Conservation (phyloP, 2,797 vertebrate species). For the Diplodus puntazzo region DNA sequence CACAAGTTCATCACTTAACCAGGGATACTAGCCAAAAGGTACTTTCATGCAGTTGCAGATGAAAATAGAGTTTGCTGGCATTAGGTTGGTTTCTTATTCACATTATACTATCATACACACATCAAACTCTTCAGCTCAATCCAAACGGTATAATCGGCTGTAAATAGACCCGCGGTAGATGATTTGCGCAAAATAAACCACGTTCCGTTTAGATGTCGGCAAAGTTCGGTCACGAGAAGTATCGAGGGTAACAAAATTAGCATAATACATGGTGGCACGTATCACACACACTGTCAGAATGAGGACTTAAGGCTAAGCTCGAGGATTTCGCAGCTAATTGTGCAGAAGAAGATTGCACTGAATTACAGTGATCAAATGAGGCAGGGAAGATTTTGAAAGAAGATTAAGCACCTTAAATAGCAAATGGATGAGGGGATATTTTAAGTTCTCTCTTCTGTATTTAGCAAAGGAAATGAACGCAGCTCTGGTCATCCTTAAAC, state of each 20-base stretch:
- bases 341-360: not conserved
- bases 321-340: not conserved
- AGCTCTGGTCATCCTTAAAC: not conserved
- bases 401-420: not conserved
- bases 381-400: not conserved
- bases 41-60: not conserved
- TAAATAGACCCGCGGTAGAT: no score
- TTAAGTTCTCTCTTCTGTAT: not conserved
- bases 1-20: not conserved
- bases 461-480: not conserved
- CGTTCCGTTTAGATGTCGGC: not conserved
- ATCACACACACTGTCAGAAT: not conserved
- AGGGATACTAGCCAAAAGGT: not conserved
- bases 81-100: not conserved
- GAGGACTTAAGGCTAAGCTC: not conserved
- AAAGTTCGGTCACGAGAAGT: not conserved
- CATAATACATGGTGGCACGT: not conserved
- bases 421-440: not conserved
- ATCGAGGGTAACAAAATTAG: not conserved
- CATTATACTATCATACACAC: not conserved
- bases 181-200: not conserved
- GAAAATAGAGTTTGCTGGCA: not conserved
- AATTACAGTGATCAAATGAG: not conserved
- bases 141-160: not conserved
- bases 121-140: not conserved